Evolutionary conservation across 1,140 invertebrate species (phyloP), one percentile per base, ranked within the genome.

Genomic region (Lerema accius): DNA sequence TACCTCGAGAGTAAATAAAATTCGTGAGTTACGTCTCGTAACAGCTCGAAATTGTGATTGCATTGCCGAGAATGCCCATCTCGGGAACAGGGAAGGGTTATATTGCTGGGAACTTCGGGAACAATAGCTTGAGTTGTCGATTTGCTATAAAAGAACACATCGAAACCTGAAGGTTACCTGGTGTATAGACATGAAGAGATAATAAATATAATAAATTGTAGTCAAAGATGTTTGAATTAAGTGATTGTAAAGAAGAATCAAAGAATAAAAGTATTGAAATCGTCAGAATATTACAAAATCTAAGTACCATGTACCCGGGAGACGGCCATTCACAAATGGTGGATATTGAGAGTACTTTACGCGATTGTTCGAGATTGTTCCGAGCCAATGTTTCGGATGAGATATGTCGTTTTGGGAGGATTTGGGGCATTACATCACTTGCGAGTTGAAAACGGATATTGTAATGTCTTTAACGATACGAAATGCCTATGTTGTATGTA

Each of bases 251-350:
- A n/a, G n/a, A n/a, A n/a, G n/a, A n/a, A n/a, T n/a, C n/a, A 23
- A 23, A 23, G 5, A 23, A 23, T 23, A 23, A 23, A 23, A 23
- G 19, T 23, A n/a, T n/a, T n/a, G n/a, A n/a, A n/a, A n/a, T 23
- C 19, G 19, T 23, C 5, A 23, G 4, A 56, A 45, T 17, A 45
- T 56, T 45, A 28, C 19, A 13, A 10, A 13, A 11, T 5, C 53
- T 40, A 45, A 45, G 40, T 17, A 40, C 32, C 23, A 23, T 56
- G 13, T 45, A 45, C 26, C 28, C 53, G 43, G 53, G 53, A 58
- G 53, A 58, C 53, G 26, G 26, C 9, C 17, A 32, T 58, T 45
- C 32, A 40, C 23, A 32, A 56, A 43, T 56, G 53, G 39, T 43
- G 14, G 15, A 9, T 32, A 56, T 45, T 11, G 53, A 32, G 11